Evolutionary conservation across 30 jellyfish, hydroid and myxozoan genomes (phyloP), one percentile per base, ranked within the genome.

Genomic region (Pseudorhiza aurosa): DNA sequence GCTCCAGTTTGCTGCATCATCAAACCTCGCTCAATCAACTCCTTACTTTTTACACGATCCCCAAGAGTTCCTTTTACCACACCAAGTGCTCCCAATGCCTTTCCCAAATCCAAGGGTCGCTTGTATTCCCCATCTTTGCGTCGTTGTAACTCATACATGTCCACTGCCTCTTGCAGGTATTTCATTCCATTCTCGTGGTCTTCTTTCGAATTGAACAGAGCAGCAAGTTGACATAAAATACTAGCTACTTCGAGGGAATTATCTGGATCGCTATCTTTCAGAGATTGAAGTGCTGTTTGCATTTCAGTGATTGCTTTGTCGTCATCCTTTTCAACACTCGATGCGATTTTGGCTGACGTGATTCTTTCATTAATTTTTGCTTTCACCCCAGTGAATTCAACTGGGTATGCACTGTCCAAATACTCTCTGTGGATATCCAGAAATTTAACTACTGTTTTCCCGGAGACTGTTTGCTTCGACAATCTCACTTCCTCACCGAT

Each of bases 1-100:
- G 99, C 95, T 21, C 87, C 95, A 2, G 97, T 90, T 58, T 94
- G 99, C 77, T 78, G 93, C 71, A 94, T 29, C 99, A 94, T 94
- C 35, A 94, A 60, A 9, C 96, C 93, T 9, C 99, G 80, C 49
- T 94, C 99, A 22, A 94, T 87, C 59, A 79, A 39, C 37, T 94
- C 99, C 68, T 94, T 94, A 77, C 97, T 85, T 36, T 83, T 86
- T n/a, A 4, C 21, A 32, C 94, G 80, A 59, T 88, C 75, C 22
- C 95, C 89, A 28, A 94, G 86, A 3, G 96, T 70, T 19, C 97
- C 97, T 40, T 72, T 65, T 21, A 84, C 72, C 8, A 88, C 95
- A 31, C 99, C 99, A 22, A 82, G 94, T 28, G 94, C 77, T 1
- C 91, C 96, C 10, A 94, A 58, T 32, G 93, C 79, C 39, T 77